Evolutionary conservation across 2,113 vertebrate species (phyloP).

Genomic region (Ictalurus furcatus): DNA sequence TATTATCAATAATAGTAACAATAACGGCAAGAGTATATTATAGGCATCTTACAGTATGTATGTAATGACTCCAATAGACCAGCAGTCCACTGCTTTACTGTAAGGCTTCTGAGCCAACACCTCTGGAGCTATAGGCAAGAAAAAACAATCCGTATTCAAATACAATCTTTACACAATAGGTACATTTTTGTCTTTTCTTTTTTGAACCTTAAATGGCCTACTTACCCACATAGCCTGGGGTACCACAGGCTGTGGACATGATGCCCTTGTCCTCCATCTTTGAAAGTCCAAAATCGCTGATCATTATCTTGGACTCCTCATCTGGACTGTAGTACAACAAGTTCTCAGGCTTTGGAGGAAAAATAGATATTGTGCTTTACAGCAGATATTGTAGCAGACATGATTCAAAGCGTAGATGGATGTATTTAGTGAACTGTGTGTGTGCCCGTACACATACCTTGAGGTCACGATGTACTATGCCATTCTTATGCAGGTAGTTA

Average conservation of each 20-base stretch:
- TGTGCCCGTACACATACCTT: conserved; percentile 77
- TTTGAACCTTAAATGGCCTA: background rate
- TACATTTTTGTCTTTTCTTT: background rate
- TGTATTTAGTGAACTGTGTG: background rate
- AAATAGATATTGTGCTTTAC: background rate
- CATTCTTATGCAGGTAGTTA: conserved; percentile 87
- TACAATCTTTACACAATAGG: background rate
- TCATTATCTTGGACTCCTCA: conserved; percentile 95
- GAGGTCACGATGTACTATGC: conserved; percentile 92
- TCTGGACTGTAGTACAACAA: conserved; percentile 89
- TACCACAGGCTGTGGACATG: conserved; percentile 97
- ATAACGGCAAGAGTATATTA: background rate
- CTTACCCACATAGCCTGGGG: conserved; percentile 93
- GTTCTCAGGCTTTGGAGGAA: conserved; percentile 85
- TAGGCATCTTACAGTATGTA: conserved; percentile 87
- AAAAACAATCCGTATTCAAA: background rate
- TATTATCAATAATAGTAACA: background rate
- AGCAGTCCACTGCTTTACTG: conserved; percentile 97
- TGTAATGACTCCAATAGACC: conserved; percentile 97
- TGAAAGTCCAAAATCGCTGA: conserved; percentile 94
- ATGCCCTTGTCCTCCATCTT: conserved; percentile 91
- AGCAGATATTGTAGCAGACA: background rate
- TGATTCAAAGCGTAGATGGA: background rate
- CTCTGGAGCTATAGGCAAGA: conserved; percentile 81
- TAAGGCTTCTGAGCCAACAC: conserved; percentile 96